Conservation (phyloP, 2,797 vertebrate genomes). For the Menidia menidia region DNA sequence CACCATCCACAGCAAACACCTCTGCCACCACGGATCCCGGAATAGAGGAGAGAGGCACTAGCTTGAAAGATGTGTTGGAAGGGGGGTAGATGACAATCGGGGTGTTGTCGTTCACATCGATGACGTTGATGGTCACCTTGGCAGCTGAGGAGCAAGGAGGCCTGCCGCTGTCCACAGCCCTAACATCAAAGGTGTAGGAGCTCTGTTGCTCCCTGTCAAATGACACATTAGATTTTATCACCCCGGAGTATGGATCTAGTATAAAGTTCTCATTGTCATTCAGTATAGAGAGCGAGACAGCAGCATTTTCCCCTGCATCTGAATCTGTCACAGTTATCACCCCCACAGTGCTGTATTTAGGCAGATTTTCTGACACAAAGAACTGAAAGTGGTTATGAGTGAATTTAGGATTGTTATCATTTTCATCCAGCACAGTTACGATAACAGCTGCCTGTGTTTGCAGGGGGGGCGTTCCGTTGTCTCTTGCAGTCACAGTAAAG, state of each 20-base stretch:
- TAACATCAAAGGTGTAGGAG: constrained; percentile 98
- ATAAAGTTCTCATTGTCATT: constrained; percentile 99
- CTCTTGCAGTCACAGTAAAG: constrained; percentile 97
- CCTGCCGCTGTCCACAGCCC: constrained; percentile 93
- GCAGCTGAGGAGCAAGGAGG: constrained; percentile 95
- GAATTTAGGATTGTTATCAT: constrained; percentile 99
- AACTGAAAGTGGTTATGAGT: constrained; percentile 99
- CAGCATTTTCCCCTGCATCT: constrained; percentile 96
- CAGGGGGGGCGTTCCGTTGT: constrained; percentile 96
- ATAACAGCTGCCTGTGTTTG: constrained; percentile 98
- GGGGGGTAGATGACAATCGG: constrained; percentile 95
- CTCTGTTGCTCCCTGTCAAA: constrained; percentile 98
- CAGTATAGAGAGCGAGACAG: constrained; percentile 94
- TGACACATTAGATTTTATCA: constrained; percentile 98
- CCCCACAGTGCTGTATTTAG: constrained; percentile 98
- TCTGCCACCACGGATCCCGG: constrained; percentile 97
- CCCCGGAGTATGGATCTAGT: constrained; percentile 94
- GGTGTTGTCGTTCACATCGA: constrained; percentile 98
- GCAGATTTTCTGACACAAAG: constrained; percentile 99
- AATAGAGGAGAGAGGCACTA: constrained; percentile 96
- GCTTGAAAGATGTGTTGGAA: constrained; percentile 97
- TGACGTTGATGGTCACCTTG: constrained; percentile 99
- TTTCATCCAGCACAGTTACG: constrained; percentile 96
- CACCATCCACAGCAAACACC: constrained; percentile 97
- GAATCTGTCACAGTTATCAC: constrained; percentile 98